Evolutionary conservation across 2,113 vertebrate species (phyloP).

Genomic region (Istiophorus platypterus): DNA sequence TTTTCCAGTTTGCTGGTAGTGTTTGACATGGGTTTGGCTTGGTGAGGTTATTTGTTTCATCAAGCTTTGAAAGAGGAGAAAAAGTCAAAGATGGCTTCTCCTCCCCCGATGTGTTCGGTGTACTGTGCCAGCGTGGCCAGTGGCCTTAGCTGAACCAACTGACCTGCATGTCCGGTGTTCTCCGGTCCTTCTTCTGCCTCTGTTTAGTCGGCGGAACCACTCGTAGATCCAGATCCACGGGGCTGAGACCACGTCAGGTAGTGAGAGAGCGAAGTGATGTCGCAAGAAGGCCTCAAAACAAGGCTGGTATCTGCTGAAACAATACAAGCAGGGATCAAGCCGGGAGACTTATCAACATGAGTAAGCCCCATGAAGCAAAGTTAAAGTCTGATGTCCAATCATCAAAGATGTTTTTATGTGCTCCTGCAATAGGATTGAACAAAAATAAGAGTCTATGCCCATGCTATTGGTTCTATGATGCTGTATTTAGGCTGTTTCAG

Average conservation of each 20-base stretch:
- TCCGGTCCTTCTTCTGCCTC: slow-evolving; percentile 7
- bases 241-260: slow-evolving; percentile 15
- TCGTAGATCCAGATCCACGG: slow-evolving; percentile 11
- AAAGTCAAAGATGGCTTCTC: background rate
- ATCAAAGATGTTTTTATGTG: too few relatives aligned
- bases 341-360: too few relatives aligned
- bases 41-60: slow-evolving; percentile 22
- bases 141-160: background rate
- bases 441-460: too few relatives aligned
- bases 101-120: background rate
- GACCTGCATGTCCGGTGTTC: background rate
- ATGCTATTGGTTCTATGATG: too few relatives aligned
- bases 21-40: slow-evolving; percentile 7
- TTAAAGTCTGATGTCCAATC: too few relatives aligned
- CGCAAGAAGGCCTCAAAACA: background rate
- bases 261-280: background rate
- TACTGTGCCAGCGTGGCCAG: background rate
- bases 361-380: too few relatives aligned
- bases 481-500: background rate
- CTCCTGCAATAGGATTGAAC: too few relatives aligned
- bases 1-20: slow-evolving; percentile 2
- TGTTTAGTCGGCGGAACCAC: background rate
- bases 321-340: too few relatives aligned
- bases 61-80: background rate
- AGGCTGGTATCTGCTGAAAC: background rate